Conservation (phyloP, 2,888 invertebrate genomes). For the Ligdia adustata region DNA sequence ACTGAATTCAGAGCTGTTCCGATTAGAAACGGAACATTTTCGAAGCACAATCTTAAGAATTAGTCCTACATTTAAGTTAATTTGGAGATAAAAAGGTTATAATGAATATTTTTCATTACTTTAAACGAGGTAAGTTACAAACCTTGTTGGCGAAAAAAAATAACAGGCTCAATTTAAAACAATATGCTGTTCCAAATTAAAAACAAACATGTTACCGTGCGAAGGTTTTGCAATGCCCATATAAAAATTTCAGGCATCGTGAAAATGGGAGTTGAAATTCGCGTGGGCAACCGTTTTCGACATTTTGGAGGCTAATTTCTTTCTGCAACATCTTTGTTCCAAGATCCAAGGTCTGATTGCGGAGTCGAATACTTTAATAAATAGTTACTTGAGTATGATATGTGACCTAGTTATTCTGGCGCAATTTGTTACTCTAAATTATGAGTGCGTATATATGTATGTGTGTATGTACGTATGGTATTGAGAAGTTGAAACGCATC, state of each 20-base stretch:
- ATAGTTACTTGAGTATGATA: constrained; percentile 29
- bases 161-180: too few species aligned
- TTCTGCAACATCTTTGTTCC: constrained; percentile 43
- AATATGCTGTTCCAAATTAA: background rate
- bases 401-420: constrained; percentile 39
- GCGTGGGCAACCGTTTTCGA: constrained; percentile 16
- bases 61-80: too few species aligned
- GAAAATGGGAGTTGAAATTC: constrained; percentile 7
- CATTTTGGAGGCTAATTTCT: constrained; percentile 20
- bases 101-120: too few species aligned
- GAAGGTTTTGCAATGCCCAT: constrained; percentile 4
- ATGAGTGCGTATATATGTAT: too few species aligned
- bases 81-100: too few species aligned
- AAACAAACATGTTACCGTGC: constrained; percentile 2
- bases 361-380: constrained; percentile 13
- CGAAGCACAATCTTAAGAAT: too few species aligned
- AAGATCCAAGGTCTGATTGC: constrained; percentile 43
- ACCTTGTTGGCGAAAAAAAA: too few species aligned
- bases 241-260: constrained; percentile 7
- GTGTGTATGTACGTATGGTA: too few species aligned
- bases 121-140: too few species aligned
- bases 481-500: too few species aligned
- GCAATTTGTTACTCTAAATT: constrained; percentile 10
- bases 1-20: too few species aligned
- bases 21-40: too few species aligned